These are phyloP conservation scores for Propithecus coquereli DNA, from an alignment of 2,113 vertebrate genomes.

Conservation along the genomic window DNA sequence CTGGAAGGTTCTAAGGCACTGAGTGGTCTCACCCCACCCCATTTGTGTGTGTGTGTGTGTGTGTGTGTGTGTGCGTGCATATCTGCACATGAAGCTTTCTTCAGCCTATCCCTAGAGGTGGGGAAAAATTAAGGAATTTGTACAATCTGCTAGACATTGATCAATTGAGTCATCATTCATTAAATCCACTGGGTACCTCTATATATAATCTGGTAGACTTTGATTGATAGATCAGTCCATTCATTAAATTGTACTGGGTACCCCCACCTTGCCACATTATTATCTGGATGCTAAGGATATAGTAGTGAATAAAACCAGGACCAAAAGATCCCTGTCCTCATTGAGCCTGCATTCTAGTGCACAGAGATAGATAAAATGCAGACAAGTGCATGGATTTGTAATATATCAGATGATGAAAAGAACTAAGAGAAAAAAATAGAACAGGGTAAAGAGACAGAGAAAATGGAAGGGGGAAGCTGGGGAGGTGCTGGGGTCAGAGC, in stretches of 20 bases:
- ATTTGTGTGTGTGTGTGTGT: too few species aligned
- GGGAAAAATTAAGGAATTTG: background rate
- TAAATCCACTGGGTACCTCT: background rate
- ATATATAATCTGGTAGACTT: background rate
- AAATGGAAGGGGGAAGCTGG: background rate
- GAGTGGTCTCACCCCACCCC: background rate
- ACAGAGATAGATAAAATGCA: background rate
- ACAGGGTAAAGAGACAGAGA: background rate
- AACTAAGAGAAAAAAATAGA: background rate
- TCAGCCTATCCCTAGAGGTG: background rate
- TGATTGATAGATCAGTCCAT: background rate
- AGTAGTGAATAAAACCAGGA: background rate
- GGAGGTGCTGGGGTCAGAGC: background rate
- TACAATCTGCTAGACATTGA: background rate
- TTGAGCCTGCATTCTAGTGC: background rate
- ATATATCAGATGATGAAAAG: too few species aligned
- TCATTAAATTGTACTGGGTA: background rate
- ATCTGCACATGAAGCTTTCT: background rate
- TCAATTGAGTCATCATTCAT: background rate
- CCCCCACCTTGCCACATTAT: background rate
- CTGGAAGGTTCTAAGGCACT: background rate
- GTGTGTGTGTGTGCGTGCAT: too few species aligned
- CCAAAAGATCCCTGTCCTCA: background rate
- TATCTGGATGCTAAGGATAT: background rate
- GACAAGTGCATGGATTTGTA: fast-evolving